Evolutionary conservation across 1,140 invertebrate species (phyloP).

Genomic region (Ostrea edulis): DNA sequence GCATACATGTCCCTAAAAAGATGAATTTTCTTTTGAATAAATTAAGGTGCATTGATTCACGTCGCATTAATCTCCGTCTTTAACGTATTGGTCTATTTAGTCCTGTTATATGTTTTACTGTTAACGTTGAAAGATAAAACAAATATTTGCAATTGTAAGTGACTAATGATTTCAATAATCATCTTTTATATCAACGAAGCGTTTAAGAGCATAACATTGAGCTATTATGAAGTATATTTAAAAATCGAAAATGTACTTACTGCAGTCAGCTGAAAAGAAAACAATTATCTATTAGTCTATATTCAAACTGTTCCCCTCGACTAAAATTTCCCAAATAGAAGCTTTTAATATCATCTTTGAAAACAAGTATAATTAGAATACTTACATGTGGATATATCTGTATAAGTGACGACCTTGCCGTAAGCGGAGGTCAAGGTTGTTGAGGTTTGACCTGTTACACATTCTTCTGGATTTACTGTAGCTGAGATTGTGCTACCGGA

Average conservation of each 20-base stretch:
- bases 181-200: too few species aligned
- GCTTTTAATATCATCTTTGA: neutral
- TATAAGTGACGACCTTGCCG: neutral
- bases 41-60: too few species aligned
- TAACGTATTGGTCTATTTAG: too few species aligned
- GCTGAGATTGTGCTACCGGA: neutral
- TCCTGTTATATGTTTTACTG: too few species aligned
- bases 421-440: neutral
- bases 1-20: too few species aligned
- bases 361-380: neutral
- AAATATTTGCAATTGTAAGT: too few species aligned
- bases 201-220: too few species aligned
- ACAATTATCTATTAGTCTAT: neutral
- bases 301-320: neutral
- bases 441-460: neutral
- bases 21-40: too few species aligned
- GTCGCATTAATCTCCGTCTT: too few species aligned
- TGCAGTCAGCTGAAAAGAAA: neutral
- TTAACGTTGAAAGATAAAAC: too few species aligned
- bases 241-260: neutral
- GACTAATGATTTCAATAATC: too few species aligned
- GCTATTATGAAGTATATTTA: too few species aligned
- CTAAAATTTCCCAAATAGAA: neutral
- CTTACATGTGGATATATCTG: constrained; percentile 24
- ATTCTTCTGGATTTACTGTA: constrained; percentile 17